Evolutionary conservation across 2,888 invertebrate species (phyloP).

Genomic region (Nemurella pictetii): DNA sequence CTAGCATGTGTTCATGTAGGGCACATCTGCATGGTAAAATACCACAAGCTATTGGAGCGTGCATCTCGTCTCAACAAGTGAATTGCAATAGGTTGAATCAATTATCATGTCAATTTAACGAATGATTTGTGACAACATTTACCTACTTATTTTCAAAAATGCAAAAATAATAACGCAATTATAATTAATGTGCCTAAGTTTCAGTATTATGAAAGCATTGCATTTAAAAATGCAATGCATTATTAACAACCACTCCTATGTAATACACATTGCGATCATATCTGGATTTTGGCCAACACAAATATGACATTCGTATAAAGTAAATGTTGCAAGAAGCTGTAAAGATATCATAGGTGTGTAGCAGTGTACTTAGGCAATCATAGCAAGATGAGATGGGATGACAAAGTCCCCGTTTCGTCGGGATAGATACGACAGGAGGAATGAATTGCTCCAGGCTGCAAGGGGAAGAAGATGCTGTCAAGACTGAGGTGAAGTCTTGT

Average conservation of each 20-base stretch:
- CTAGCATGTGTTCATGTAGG: no score
- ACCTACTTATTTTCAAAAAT: no score
- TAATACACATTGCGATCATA: not conserved
- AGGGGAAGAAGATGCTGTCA: conserved; percentile 7
- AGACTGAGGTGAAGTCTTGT: conserved; percentile 44
- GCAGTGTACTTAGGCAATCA: conserved; percentile 11
- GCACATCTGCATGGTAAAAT: not conserved
- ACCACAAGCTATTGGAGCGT: not conserved
- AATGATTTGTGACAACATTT: not conserved
- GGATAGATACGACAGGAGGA: not conserved
- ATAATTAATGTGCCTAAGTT: not conserved
- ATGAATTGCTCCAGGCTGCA: not conserved
- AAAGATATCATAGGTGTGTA: not conserved
- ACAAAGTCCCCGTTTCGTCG: conserved; percentile 6
- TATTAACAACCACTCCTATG: not conserved
- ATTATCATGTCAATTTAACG: no score
- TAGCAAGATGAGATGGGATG: conserved; percentile 16
- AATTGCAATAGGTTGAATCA: no score
- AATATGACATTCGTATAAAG: conserved; percentile 1
- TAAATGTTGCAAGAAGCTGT: conserved; percentile 6
- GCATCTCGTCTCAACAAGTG: no score
- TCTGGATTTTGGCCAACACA: conserved; percentile 3
- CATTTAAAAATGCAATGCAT: not conserved
- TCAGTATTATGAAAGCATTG: not conserved
- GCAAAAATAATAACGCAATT: not conserved